phyloP scores from a whole-genome alignment of 2,113 vertebrate species.

The Corythornis madagascariensis region DNA sequence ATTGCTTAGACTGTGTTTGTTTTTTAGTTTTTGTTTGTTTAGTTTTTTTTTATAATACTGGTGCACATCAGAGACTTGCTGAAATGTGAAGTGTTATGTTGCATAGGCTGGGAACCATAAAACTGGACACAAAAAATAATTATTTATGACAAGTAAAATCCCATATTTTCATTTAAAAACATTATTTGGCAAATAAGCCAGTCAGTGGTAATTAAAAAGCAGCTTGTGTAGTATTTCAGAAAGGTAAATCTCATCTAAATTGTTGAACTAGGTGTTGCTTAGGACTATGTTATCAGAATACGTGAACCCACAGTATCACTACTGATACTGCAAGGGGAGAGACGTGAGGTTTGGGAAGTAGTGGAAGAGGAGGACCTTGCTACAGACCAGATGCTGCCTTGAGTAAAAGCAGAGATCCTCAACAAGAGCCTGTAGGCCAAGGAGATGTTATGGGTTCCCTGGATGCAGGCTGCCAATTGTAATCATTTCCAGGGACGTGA shows the following conservation, averaged over 20 bases:
- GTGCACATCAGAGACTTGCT: background rate
- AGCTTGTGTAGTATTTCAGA: background rate
- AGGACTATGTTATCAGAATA: background rate
- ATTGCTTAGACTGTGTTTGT: background rate
- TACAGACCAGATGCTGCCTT: background rate
- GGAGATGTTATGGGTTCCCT: background rate
- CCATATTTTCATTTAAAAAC: background rate
- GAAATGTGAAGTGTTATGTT: background rate
- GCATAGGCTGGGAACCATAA: background rate
- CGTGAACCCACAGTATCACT: background rate
- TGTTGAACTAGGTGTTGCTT: background rate
- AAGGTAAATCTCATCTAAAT: background rate
- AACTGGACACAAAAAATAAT: background rate
- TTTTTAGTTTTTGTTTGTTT: background rate
- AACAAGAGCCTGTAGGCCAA: background rate
- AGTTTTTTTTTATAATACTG: background rate
- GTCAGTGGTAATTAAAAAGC: background rate
- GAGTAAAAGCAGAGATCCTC: background rate
- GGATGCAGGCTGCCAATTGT: background rate
- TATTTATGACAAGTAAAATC: background rate
- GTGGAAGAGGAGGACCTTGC: background rate
- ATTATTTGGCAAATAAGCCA: background rate
- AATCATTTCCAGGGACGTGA: background rate
- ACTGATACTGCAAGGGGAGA: background rate
- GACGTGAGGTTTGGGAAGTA: background rate